These are phyloP conservation scores for Poeciliopsis occidentalis DNA, from an alignment of 2,113 vertebrate genomes.

Conservation along the genomic window DNA sequence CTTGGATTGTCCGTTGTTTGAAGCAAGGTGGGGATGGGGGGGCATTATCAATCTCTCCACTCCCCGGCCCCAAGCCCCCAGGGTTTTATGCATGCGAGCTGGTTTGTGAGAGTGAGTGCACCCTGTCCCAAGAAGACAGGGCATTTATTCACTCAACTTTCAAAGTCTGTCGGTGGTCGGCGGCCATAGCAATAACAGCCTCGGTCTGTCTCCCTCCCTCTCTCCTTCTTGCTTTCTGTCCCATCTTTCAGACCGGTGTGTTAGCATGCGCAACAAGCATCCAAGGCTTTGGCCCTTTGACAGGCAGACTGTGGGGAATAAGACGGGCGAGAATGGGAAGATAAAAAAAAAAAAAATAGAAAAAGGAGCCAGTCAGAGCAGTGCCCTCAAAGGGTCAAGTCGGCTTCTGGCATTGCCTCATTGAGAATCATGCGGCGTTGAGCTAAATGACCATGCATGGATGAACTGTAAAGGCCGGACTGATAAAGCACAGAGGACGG, in stretches of 20 bases:
- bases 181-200: slow-evolving; percentile 62
- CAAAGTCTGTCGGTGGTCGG: slow-evolving; percentile 66
- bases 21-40: slow-evolving; percentile 46
- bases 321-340: slow-evolving; percentile 57
- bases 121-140: slow-evolving; percentile 76
- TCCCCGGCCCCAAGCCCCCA: slow-evolving; percentile 58
- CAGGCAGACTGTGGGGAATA: slow-evolving; percentile 73
- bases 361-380: slow-evolving; percentile 54
- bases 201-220: slow-evolving; percentile 58
- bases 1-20: slow-evolving; percentile 73
- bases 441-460: slow-evolving; percentile 66
- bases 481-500: slow-evolving; percentile 24
- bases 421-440: slow-evolving; percentile 60
- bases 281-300: slow-evolving; percentile 71
- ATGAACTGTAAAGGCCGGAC: slow-evolving; percentile 38
- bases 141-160: slow-evolving; percentile 79
- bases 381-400: slow-evolving; percentile 66
- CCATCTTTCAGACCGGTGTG: slow-evolving; percentile 58
- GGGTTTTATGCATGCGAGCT: slow-evolving; percentile 77
- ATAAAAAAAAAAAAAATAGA: slow-evolving; percentile 56
- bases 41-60: slow-evolving; percentile 74
- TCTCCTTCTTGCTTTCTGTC: slow-evolving; percentile 37
- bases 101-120: slow-evolving; percentile 77
- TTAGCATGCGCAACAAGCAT: slow-evolving; percentile 77
- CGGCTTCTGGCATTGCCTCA: slow-evolving; percentile 53